Base-by-base conservation (phyloP, 1,140 invertebrate species). In the Sinella curviseta region DNA sequence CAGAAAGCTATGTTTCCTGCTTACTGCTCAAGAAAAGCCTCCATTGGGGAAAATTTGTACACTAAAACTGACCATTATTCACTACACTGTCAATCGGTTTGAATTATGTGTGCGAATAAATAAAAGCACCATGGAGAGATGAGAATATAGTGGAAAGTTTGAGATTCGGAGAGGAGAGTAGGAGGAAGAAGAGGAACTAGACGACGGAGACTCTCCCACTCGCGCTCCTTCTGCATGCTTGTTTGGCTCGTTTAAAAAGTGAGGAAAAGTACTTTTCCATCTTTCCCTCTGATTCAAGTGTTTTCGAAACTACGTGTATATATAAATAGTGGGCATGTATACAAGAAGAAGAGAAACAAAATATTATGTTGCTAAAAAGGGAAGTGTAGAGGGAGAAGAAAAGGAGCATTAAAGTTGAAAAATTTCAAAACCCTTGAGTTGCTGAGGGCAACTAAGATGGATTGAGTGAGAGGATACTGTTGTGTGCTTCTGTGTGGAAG, bases 1-100 rank as follows among this genome's bases (percentile, higher is more conserved):
- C 17, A 4, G 17, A 48, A 4, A 48, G 4, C 39, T 8, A 8
- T 17, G 17, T 48, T 8, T 48, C 4, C 39, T 48, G n/a, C n/a
- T n/a, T n/a, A n/a, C n/a, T n/a, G n/a, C 4, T 8, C 39, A 48
- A 4, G 4, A 8, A 48, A 48, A 48, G 39, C 17, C 17, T 48
- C 39, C 39, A 48, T 48, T 4, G 39, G n/a, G 17, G 39, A 17
- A 17, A 48, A 48, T 48, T 48, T 48, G 39, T 48, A 48, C n/a
- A 24, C 55, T 4, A 60, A 60, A 60, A 60, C n/a, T 60, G 55
- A 60, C 55, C 55, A 60, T 60, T 60, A 17, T 60, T 60, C 55
- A 60, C 55, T 8, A 24, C n/a, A 14, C 14, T 60, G 55, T 60
- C 55, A 60, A 60, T 60, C 55, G 24, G 3, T 4, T 26, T 60